phyloP scores from a whole-genome alignment of 2,888 invertebrate genomes.

The Temnothorax ravouxi region DNA sequence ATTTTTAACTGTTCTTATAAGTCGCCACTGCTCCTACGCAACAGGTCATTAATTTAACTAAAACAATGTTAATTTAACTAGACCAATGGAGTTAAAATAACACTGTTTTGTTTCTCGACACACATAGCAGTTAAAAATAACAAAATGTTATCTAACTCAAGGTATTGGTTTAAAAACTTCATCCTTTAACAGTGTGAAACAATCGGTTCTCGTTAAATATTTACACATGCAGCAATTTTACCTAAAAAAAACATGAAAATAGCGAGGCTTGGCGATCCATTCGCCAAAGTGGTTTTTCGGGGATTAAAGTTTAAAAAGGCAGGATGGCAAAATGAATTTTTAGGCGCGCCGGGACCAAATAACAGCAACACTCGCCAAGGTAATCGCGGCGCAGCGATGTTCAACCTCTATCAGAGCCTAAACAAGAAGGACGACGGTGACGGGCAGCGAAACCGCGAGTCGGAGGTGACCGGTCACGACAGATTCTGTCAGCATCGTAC shows the following conservation, averaged over 20 bases:
- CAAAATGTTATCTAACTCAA: too few species aligned
- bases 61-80: too few species aligned
- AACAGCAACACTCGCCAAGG: not conserved
- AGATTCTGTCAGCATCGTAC: slow-evolving; percentile 91
- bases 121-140: too few species aligned
- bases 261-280: not conserved
- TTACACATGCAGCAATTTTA: not conserved
- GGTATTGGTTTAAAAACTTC: too few species aligned
- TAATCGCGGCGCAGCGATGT: slow-evolving; percentile 87
- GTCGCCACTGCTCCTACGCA: too few species aligned
- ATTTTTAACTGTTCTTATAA: too few species aligned
- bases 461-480: slow-evolving; percentile 93
- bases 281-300: not conserved
- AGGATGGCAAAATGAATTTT: not conserved
- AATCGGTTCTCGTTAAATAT: not conserved
- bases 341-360: slow-evolving; percentile 44
- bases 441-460: slow-evolving; percentile 82
- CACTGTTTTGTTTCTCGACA: too few species aligned
- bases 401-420: slow-evolving; percentile 92
- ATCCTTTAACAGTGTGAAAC: not conserved
- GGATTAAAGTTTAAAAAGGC: not conserved
- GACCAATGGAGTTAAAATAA: too few species aligned
- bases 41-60: too few species aligned
- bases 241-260: not conserved
- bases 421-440: slow-evolving; percentile 88